Conservation (phyloP, 35 echinoderm and acorn worm genomes). For the Ptychodera flava region DNA sequence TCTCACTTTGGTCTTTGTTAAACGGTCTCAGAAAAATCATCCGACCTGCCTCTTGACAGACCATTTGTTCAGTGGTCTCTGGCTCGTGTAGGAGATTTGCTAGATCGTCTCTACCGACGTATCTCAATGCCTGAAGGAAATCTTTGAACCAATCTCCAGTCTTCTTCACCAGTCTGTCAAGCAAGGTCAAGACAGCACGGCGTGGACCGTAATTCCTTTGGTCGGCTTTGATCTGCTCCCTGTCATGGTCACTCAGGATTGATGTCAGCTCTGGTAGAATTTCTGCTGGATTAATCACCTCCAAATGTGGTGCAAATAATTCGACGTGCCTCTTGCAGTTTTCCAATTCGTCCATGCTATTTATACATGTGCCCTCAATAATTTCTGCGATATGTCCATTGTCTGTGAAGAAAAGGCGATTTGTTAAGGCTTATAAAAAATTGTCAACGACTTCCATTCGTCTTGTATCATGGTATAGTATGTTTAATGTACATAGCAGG, state of each 20-base stretch:
- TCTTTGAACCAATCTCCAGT: neutral
- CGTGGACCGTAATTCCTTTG: neutral
- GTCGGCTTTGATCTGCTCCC: neutral
- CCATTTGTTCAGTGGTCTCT: no score
- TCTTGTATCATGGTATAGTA: no score
- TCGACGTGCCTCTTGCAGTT: neutral
- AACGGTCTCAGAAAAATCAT: no score
- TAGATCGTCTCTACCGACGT: neutral
- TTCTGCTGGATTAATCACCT: neutral
- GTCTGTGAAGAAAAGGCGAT: no score
- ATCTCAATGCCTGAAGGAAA: neutral
- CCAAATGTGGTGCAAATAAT: neutral
- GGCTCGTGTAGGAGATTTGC: no score
- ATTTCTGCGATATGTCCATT: neutral
- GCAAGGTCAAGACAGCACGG: neutral
- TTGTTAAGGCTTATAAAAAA: no score
- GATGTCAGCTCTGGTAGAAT: neutral
- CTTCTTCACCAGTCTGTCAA: neutral
- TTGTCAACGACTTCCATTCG: no score
- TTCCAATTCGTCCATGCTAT: neutral
- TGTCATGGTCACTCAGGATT: neutral
- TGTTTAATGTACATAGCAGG: no score
- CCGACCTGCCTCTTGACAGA: no score
- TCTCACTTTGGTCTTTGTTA: no score
- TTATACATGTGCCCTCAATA: neutral